Evolutionary conservation across 2,888 invertebrate genomes (phyloP).

Genomic region (Pachycephus smyrnensis): DNA sequence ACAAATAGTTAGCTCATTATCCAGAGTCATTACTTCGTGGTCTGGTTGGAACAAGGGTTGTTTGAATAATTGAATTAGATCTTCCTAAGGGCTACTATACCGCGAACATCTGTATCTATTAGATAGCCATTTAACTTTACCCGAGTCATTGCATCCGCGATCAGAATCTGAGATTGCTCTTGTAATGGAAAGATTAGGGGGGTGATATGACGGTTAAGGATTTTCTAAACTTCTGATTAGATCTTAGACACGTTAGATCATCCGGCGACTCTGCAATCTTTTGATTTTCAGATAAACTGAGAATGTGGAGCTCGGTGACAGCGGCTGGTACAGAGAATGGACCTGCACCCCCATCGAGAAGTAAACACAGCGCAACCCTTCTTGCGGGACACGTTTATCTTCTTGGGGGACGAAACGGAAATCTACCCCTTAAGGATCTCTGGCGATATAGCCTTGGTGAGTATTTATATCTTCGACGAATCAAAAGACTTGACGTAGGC

Average conservation of each 20-base stretch:
- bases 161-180: not conserved
- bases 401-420: constrained; percentile 86
- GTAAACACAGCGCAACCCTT: constrained; percentile 86
- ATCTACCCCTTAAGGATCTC: constrained; percentile 85
- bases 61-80: constrained; percentile 18
- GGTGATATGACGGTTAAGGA: no score
- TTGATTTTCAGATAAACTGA: constrained; percentile 15
- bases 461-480: constrained; percentile 33
- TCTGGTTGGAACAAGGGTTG: not conserved
- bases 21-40: not conserved
- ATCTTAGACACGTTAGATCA: no score
- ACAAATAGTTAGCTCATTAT: not conserved
- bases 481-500: not conserved
- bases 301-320: constrained; percentile 74
- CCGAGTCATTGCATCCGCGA: constrained; percentile 13
- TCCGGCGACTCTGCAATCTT: not conserved
- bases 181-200: not conserved
- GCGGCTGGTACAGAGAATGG: constrained; percentile 67
- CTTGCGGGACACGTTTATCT: constrained; percentile 84
- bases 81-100: constrained; percentile 17
- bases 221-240: no score
- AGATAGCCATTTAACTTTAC: constrained; percentile 26
- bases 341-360: constrained; percentile 76
- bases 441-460: constrained; percentile 85
- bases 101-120: constrained; percentile 34